Conservation (phyloP, 2,797 vertebrate genomes). For the Bothrops alternatus region DNA sequence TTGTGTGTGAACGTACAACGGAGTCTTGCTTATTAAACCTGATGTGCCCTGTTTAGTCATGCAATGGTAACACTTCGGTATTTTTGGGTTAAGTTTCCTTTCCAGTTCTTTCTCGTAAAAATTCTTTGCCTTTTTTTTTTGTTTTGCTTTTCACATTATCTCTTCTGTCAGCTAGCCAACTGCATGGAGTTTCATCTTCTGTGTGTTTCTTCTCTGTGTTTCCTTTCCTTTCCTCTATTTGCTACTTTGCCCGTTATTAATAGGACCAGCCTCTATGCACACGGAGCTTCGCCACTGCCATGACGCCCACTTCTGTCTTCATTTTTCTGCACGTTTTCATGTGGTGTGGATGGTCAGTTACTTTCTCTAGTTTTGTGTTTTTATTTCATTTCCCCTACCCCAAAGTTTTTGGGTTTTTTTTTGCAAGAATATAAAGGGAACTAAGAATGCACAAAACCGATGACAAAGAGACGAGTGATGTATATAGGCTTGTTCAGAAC, state of each 20-base stretch:
- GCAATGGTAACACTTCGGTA: conserved; percentile 60
- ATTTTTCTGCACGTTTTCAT: conserved; percentile 93
- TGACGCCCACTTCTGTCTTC: conserved; percentile 77
- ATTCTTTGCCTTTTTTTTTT: conserved; percentile 55
- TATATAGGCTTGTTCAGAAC: not conserved
- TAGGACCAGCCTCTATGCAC: conserved; percentile 92
- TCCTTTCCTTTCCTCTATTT: conserved; percentile 77
- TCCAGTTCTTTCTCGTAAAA: conserved; percentile 65
- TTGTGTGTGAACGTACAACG: conserved; percentile 74
- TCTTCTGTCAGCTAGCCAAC: conserved; percentile 74
- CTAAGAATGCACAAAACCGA: conserved; percentile 39
- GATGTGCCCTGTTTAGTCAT: conserved; percentile 62
- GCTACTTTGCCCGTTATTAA: conserved; percentile 82
- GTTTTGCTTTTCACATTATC: conserved; percentile 70
- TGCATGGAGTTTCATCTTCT: conserved; percentile 79
- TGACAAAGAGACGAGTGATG: conserved; percentile 41
- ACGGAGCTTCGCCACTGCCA: conserved; percentile 81
- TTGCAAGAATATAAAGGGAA: not conserved
- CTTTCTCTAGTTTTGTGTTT: conserved; percentile 70
- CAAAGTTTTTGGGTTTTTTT: not conserved
- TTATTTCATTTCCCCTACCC: conserved; percentile 47
- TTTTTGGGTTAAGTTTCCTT: conserved; percentile 63
- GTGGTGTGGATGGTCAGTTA: conserved; percentile 87
- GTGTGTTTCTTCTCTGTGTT: conserved; percentile 77
- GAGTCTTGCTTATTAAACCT: conserved; percentile 65